Evolutionary conservation across 1,140 invertebrate species (phyloP).

Genomic region (Pissodes strobi): DNA sequence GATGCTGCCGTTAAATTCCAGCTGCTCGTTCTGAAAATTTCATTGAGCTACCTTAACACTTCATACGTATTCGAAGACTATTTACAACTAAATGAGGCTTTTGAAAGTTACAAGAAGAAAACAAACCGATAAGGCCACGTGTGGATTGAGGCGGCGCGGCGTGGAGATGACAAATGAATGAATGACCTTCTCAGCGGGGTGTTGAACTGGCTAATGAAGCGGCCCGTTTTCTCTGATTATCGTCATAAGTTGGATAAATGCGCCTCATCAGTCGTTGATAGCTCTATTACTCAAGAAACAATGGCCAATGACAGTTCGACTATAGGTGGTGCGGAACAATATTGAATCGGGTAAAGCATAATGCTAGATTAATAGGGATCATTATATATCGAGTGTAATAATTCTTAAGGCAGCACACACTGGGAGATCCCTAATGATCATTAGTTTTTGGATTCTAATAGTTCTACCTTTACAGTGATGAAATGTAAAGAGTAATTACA

Average conservation of each 20-base stretch:
- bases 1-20: too few species aligned
- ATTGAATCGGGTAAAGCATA: conserved; percentile 41
- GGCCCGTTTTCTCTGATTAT: conserved; percentile 38
- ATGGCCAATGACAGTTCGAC: conserved; percentile 43
- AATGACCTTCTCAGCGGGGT: conserved; percentile 45
- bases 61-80: conserved; percentile 7
- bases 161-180: conserved; percentile 50
- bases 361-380: conserved; percentile 49
- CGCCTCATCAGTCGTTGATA: conserved; percentile 51
- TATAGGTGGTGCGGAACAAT: conserved; percentile 43
- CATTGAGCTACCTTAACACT: too few species aligned
- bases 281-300: conserved; percentile 52
- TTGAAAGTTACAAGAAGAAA: conserved; percentile 5
- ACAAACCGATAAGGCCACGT: conserved; percentile 11
- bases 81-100: conserved; percentile 1
- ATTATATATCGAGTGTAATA: conserved; percentile 35
- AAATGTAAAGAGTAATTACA: too few species aligned
- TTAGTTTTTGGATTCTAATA: conserved; percentile 11
- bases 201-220: conserved; percentile 46
- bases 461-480: too few species aligned
- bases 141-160: conserved; percentile 17
- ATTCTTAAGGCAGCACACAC: conserved; percentile 13
- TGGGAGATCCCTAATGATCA: conserved; percentile 35
- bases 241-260: conserved; percentile 49
- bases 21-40: too few species aligned